These are phyloP conservation scores for Volucella zonaria DNA, from an alignment of 2,888 invertebrate species.

Conservation along the genomic window DNA sequence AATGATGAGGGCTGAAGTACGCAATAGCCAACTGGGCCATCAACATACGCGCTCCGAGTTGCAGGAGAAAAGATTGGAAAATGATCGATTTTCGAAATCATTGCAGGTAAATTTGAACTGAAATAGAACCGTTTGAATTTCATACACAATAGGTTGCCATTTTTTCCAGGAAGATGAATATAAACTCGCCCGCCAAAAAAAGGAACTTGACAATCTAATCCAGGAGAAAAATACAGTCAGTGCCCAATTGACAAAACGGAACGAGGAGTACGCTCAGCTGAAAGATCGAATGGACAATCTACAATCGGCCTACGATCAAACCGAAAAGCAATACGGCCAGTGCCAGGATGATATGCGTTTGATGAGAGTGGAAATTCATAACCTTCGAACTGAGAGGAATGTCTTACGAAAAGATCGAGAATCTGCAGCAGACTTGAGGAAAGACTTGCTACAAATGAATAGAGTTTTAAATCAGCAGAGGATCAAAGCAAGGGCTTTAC, in stretches of 20 bases:
- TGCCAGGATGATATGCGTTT: conserved; percentile 92
- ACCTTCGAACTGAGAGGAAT: conserved; percentile 89
- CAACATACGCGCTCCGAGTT: conserved; percentile 82
- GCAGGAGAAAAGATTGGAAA: conserved; percentile 81
- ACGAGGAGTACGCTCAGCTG: conserved; percentile 90
- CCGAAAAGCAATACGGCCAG: conserved; percentile 88
- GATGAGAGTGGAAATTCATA: conserved; percentile 92
- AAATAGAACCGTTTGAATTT: neutral
- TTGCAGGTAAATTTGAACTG: conserved; percentile 83
- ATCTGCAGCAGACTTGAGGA: conserved; percentile 91
- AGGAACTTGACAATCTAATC: conserved; percentile 89
- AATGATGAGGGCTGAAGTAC: conserved; percentile 84
- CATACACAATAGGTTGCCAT: neutral
- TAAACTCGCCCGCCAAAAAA: conserved; percentile 87
- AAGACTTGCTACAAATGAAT: conserved; percentile 88
- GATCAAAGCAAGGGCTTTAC: conserved; percentile 92
- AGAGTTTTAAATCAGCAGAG: conserved; percentile 91
- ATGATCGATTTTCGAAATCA: conserved; percentile 86
- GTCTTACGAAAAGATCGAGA: conserved; percentile 88
- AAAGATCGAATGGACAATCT: conserved; percentile 92
- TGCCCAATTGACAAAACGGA: conserved; percentile 91
- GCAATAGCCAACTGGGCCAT: conserved; percentile 79
- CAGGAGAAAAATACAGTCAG: conserved; percentile 92
- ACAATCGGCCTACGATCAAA: conserved; percentile 90
- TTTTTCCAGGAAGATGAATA: conserved; percentile 86